Base-by-base conservation (phyloP, 1,140 invertebrate genomes). In the Drosophila auraria region DNA sequence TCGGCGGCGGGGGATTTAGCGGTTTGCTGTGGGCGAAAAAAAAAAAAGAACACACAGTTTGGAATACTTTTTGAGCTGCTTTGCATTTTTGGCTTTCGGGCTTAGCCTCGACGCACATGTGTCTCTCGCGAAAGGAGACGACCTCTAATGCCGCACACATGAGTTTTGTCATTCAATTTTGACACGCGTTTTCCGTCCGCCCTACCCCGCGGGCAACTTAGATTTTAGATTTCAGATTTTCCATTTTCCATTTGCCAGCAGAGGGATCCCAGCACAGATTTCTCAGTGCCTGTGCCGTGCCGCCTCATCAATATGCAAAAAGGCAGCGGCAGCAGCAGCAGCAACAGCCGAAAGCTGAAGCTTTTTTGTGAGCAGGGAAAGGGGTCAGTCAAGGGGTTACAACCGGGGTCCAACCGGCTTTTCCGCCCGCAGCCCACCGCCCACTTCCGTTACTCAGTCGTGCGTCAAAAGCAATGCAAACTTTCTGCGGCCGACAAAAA, bases 111-210 rank as follows among this genome's bases (percentile, higher is more conserved):
- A 66, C 25, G 63, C 64, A 68, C 63, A 71, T 69, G 68, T 71
- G 68, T 68, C 40, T 62, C 33, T 40, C 23, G 50, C 36, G 27
- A 42, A 25, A 20, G 25, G 23, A 56, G 33, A 30, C 14, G 25
- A 57, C 11, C 25, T 56, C 47, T 72, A 72, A 80, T 80, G 72
- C 83, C 61, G 47, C 56, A 78, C 83, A 89, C 78, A 81, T 84
- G 86, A 83, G 83, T 81, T 89, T 89, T 87, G 86, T 87, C 84
- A 87, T 89, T 89, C 84, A 87, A 87, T 87, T 83, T 83, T 89
- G 78, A 89, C 77, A 80, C 54, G 69, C 68, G 80, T 73, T 70
- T 54, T 57, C 40, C 49, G 25, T 14, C 27, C 20, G 2, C 65
- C 36, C 51, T 11, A 25, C 38, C 20, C 54, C 54, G 54, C 54